Percentiles rank a stretch among this genome's conserved stretches.
Conservation (phyloP, 2,113 vertebrate species). For the Cynopterus brachyotis region DNA sequence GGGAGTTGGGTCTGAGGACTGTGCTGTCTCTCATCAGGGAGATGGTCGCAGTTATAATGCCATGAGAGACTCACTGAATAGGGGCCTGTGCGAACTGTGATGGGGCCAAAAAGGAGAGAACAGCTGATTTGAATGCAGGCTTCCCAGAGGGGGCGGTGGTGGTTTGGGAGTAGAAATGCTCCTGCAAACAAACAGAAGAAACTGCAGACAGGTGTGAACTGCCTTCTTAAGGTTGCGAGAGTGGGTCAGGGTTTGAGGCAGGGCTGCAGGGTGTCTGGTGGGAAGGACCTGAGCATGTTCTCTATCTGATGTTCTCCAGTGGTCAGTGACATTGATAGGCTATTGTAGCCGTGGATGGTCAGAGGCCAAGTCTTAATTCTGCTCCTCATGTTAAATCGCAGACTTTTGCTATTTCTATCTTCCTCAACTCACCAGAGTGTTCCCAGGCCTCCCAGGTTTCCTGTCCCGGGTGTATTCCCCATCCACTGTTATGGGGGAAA, state of each 20-base stretch:
- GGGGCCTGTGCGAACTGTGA: background rate
- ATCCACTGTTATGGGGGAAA: background rate
- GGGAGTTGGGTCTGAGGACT: background rate
- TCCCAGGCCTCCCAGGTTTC: background rate
- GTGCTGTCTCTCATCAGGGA: background rate
- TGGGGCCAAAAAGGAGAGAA: background rate
- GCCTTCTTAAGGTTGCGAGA: background rate
- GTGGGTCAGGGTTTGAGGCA: accelerated
- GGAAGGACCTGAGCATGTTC: background rate
- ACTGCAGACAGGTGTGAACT: background rate
- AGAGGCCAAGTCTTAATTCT: background rate
- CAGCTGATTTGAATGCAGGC: background rate
- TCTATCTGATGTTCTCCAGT: background rate
- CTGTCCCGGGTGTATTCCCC: background rate
- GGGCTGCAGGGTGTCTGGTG: background rate
- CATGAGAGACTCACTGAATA: accelerated
- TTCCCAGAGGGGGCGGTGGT: background rate
- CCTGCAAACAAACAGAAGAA: background rate
- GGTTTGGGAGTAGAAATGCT: background rate
- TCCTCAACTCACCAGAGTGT: background rate
- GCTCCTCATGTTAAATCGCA: background rate
- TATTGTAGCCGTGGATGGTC: background rate
- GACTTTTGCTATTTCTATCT: background rate
- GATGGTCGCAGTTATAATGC: too few relatives aligned
- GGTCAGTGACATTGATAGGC: background rate